Evolutionary conservation across 2,113 vertebrate genomes (phyloP).

Genomic region (Meles meles): DNA sequence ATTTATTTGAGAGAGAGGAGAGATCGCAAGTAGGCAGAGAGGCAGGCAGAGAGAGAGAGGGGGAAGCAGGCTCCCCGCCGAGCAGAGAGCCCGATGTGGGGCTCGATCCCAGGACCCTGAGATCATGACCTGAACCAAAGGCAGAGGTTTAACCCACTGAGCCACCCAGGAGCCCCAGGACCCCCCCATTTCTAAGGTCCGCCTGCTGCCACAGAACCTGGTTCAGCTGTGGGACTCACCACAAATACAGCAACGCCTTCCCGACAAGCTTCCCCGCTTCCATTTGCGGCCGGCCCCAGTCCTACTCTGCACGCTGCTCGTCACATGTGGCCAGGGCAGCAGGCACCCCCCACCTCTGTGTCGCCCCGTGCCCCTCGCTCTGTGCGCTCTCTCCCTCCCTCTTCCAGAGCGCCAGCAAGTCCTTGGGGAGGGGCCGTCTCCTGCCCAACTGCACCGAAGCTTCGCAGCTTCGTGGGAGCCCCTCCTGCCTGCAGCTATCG

Average conservation of each 20-base stretch:
- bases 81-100: no score
- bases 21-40: no score
- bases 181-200: background rate
- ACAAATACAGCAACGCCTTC: rapidly evolving
- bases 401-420: background rate
- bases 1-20: no score
- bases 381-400: background rate
- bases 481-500: background rate
- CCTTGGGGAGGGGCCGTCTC: background rate
- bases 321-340: background rate
- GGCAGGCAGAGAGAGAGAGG: no score
- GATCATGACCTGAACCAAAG: no score
- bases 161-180: no score
- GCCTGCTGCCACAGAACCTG: background rate
- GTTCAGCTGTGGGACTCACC: background rate
- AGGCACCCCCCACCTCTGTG: background rate
- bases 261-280: background rate
- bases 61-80: no score
- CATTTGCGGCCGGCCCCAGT: rapidly evolving
- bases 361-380: background rate
- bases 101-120: no score
- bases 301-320: background rate
- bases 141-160: no score
- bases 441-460: background rate
- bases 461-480: background rate